Conservation (phyloP, 2,888 invertebrate species). For the Tholera decimalis region DNA sequence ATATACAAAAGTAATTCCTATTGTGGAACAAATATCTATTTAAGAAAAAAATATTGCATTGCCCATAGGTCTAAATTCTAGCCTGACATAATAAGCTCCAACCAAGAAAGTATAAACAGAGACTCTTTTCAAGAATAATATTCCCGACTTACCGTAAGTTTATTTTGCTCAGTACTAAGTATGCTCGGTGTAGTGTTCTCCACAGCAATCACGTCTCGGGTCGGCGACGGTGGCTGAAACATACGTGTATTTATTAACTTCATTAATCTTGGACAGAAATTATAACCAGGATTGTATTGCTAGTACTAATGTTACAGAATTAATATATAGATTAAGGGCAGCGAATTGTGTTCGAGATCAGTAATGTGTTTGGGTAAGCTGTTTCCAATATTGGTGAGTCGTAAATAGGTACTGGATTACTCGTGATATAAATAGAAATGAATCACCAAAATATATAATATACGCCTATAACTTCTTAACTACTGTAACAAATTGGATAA, state of each 20-base stretch:
- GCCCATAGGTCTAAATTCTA: background rate
- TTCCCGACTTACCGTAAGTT: conserved; percentile 58
- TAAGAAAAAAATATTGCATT: too few species aligned
- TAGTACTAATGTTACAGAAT: conserved; percentile 7
- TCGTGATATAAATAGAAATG: too few species aligned
- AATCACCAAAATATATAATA: too few species aligned
- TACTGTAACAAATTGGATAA: too few species aligned
- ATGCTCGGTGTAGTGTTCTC: conserved; percentile 55
- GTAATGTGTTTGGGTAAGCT: background rate
- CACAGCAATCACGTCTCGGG: conserved; percentile 58
- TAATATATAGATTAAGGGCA: conserved; percentile 19
- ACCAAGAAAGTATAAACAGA: conserved; percentile 31
- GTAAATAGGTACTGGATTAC: background rate
- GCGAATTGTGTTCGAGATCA: conserved; percentile 10
- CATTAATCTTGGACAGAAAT: conserved; percentile 52
- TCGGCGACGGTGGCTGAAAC: conserved; percentile 65
- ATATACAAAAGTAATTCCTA: too few species aligned
- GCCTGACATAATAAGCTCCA: conserved; percentile 8
- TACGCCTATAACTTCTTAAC: too few species aligned
- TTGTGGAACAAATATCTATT: too few species aligned
- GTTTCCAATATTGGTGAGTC: conserved; percentile 20
- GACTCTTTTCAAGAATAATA: conserved; percentile 36
- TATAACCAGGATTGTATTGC: conserved; percentile 41
- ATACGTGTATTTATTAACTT: conserved; percentile 59
- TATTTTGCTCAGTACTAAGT: conserved; percentile 37